Base-by-base conservation (phyloP, 2,797 vertebrate genomes). In the Trichosurus vulpecula region DNA sequence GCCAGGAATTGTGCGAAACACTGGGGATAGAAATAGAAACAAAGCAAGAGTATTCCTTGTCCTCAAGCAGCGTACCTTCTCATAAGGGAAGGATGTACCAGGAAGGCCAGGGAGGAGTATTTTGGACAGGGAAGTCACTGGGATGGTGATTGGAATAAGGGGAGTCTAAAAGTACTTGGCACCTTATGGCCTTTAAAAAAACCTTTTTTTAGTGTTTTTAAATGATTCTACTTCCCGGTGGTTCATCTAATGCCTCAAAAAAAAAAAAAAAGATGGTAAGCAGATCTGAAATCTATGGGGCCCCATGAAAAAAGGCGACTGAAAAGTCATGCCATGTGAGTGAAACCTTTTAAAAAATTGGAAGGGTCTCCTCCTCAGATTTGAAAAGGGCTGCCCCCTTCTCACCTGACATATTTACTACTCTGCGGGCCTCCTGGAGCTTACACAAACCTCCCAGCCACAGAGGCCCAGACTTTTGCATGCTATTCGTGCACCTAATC, bases 291-390 rank as follows among this genome's bases (percentile, higher is more conserved):
- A 98, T 98, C 98, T 98, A 98, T 94, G 94, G 74, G 94, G 97
- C 97, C 92, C 94, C 96, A 97, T 98, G 98, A 98, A 98, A n/a
- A 41, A 98, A 98, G 94, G 93, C 96, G 97, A 97, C 98, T 98
- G 97, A 98, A 98, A 98, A 98, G 98, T 98, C 98, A 94, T 98
- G 98, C 98, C 95, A 97, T 93, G 94, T 96, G 98, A 98, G 97
- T 96, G 98, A 98, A 98, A 98, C 97, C 96, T 94, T 98, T 74
- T 98, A 98, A 98, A 98, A 99, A 99, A 98, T 93, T 97, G 98
- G 98, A 98, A 98, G 97, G 93, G 96, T 97, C 96, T 98, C 97
- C 96, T 98, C 97, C 98, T 98, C 93, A 94, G 92, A 92, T 98
- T 97, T 87, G 94, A 98, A 97, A 98, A 98, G 94, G 96, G 97